Base-by-base conservation (phyloP, 2,113 vertebrate genomes). In the Gobiocypris rarus region DNA sequence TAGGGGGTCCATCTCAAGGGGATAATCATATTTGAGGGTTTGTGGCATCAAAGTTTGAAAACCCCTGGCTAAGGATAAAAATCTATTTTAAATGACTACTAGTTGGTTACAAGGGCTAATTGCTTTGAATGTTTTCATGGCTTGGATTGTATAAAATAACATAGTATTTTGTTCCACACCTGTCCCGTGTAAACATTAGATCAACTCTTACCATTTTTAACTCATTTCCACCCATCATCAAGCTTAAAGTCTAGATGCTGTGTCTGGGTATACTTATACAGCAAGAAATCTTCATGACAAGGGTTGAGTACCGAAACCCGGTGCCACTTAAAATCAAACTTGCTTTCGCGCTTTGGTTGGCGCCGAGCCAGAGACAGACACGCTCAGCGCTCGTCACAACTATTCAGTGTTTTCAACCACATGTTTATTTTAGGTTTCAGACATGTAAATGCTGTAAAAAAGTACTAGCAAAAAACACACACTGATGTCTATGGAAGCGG, bases 171-270 rank as follows among this genome's bases (percentile, higher is more conserved):
- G 70, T 50, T 74, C 13, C 45, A 75, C 73, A 75, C 73, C 48
- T 75, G 45, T 19, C 24, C 26, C 17, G 15, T 52, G 15, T 31
- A 75, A 31, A 75, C 28, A 75, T 75, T 75, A 31, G 7, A 52
- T 52, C 1, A 1, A 9, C 71, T 45, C 15, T 75, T 75, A 22
- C 8, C 4, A 17, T 52, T 52, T 52, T 75, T 52, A 14, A 4
- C 73, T 31, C 26, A 75, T 52, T 75, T 79, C 58, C 58, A 79
- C 14, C 14, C n/a, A 63, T 14, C 5, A 24, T 61, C 58, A 48
- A 26, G 56, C 9, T 63, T 38, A 79, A 79, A 63, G 41, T 79
- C 76, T 79, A 45, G n/a, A n/a, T n/a, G n/a, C 71, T 48, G n/a
- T 43, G 28, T 75, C 71, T 17, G 56, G 11, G 8, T 13, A 43